A percentile compares a stretch with the other conserved stretches of the same genome.
phyloP scores from a whole-genome alignment of 30 jellyfish, hydroid and myxozoan species.

The Rhopilema esculentum region DNA sequence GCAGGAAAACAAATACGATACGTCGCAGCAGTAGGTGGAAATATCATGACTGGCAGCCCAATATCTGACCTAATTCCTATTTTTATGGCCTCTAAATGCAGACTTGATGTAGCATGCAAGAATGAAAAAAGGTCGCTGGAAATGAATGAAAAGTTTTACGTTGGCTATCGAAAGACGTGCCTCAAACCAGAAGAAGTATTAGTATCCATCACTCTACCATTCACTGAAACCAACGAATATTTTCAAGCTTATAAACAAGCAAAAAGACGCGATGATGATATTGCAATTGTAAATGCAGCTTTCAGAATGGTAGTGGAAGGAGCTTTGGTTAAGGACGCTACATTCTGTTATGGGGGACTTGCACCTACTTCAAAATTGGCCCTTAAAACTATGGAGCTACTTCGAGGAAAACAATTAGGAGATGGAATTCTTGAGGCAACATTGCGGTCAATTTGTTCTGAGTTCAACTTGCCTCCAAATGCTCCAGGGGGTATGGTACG shows the following conservation, averaged over 20 bases:
- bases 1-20: constrained; percentile 50
- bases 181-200: constrained; percentile 18
- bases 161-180: constrained; percentile 38
- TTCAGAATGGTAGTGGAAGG: not conserved
- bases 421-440: not conserved
- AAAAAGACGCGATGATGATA: constrained; percentile 57
- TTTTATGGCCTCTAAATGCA: constrained; percentile 45
- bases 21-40: constrained; percentile 38
- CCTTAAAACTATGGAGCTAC: constrained; percentile 6
- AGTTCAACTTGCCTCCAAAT: constrained; percentile 24
- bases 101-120: constrained; percentile 31
- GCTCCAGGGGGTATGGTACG: constrained; percentile 67
- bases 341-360: constrained; percentile 37
- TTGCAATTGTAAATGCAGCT: constrained; percentile 53
- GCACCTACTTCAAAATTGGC: constrained; percentile 37
- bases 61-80: constrained; percentile 50
- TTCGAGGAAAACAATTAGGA: not conserved
- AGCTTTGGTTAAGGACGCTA: not conserved
- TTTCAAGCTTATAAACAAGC: constrained; percentile 44
- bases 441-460: constrained; percentile 21
- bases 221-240: constrained; percentile 5
- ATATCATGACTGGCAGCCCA: constrained; percentile 24
- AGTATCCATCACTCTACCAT: constrained; percentile 25
- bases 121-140: not conserved
- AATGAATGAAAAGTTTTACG: constrained; percentile 27